Percentiles rank a stretch among this genome's conserved stretches.
Evolutionary conservation across 2,888 invertebrate genomes (phyloP).

Genomic region (Operophtera brumata): DNA sequence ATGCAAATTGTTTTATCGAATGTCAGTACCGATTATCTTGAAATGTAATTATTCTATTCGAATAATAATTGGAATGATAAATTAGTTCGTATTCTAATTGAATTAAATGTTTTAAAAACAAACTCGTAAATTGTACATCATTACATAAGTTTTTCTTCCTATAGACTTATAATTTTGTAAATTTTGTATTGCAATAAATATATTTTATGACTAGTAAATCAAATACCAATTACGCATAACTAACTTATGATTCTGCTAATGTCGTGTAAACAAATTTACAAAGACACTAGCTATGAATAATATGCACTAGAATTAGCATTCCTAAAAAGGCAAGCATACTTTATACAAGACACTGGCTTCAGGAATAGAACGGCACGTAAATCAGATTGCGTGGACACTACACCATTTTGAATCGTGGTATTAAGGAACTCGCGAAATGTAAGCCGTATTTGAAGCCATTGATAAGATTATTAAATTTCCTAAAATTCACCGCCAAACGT

Average conservation of each 20-base stretch:
- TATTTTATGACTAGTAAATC: too few relatives aligned
- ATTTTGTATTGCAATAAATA: too few relatives aligned
- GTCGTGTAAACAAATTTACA: slow-evolving; percentile 43
- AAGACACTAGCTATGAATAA: slow-evolving; percentile 55
- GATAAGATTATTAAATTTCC: not conserved
- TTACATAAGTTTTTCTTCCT: too few relatives aligned
- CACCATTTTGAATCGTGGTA: slow-evolving; percentile 61
- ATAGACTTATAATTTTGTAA: too few relatives aligned
- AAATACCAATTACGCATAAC: not conserved
- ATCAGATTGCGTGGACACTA: slow-evolving; percentile 72
- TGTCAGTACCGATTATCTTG: not conserved
- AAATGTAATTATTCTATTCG: slow-evolving; percentile 1
- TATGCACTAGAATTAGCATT: slow-evolving; percentile 61
- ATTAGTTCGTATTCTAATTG: not conserved
- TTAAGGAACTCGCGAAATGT: slow-evolving; percentile 36
- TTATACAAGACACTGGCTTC: slow-evolving; percentile 52
- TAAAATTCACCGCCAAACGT: too few relatives aligned
- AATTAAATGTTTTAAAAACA: slow-evolving; percentile 14
- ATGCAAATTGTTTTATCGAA: slow-evolving; percentile 3
- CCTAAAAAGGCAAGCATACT: slow-evolving; percentile 68
- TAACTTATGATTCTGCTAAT: not conserved
- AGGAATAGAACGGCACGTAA: slow-evolving; percentile 63
- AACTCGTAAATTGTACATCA: slow-evolving; percentile 24
- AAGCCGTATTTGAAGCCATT: slow-evolving; percentile 17
- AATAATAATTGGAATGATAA: not conserved